Evolutionary conservation across 2,113 vertebrate genomes (phyloP).

Genomic region (Callocephalon fimbriatum): DNA sequence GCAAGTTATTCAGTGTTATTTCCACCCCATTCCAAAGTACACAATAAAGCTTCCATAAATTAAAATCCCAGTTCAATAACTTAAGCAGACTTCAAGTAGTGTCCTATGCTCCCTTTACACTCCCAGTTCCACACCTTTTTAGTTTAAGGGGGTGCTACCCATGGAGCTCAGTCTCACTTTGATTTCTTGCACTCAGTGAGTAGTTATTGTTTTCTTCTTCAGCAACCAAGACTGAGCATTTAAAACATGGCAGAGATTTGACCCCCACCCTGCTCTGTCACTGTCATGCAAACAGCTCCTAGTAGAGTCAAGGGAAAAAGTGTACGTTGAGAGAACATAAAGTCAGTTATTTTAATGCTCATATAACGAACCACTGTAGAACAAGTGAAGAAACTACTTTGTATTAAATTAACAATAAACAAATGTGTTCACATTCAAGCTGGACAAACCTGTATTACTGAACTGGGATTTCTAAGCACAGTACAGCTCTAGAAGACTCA

Average conservation of each 20-base stretch:
- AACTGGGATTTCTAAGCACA: background rate
- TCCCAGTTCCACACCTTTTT: background rate
- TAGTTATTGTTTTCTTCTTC: background rate
- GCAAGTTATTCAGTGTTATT: background rate
- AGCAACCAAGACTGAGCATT: background rate
- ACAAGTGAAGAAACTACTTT: background rate
- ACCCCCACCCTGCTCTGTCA: accelerated
- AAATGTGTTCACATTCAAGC: background rate
- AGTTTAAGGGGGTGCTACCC: background rate
- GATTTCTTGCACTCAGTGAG: background rate
- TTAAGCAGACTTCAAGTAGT: background rate
- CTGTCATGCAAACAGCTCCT: background rate
- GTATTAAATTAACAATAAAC: background rate
- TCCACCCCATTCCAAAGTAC: background rate
- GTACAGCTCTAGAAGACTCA: background rate
- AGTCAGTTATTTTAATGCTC: background rate
- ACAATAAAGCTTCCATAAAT: background rate
- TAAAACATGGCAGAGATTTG: background rate
- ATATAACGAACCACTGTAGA: background rate
- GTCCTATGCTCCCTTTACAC: background rate
- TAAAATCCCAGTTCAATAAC: slow-evolving; percentile 37
- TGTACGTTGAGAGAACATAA: background rate
- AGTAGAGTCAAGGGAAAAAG: background rate
- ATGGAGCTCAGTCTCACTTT: background rate
- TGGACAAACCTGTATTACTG: background rate